Percentiles rank a stretch among this genome's conserved stretches.
These are phyloP conservation scores for Therioaphis trifolii DNA, from an alignment of 2,888 invertebrate species.

Conservation along the genomic window DNA sequence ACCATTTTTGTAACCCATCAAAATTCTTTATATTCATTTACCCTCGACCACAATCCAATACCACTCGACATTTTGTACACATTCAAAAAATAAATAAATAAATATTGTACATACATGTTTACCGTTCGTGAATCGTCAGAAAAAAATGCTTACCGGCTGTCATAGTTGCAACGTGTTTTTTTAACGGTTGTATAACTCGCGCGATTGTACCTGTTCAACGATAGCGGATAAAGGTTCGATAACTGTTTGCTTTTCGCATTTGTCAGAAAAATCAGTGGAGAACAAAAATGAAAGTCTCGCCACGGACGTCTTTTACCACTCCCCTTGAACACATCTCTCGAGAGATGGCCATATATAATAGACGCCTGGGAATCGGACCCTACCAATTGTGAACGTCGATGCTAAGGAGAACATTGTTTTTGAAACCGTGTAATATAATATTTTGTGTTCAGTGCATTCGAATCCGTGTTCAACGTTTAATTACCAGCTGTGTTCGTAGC, in stretches of 20 bases:
- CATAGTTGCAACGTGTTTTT: background rate
- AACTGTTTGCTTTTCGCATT: conserved; percentile 9
- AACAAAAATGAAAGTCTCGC: conserved; percentile 50
- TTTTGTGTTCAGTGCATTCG: background rate
- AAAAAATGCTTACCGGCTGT: background rate
- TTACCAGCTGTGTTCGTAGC: background rate
- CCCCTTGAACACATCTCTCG: conserved; percentile 1
- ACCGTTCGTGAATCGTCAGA: background rate
- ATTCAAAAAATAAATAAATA: no score
- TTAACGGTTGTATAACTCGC: background rate
- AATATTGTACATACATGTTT: no score
- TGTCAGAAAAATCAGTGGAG: conserved; percentile 14
- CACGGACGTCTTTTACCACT: conserved; percentile 40
- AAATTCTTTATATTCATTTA: no score
- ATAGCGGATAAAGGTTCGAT: conserved; percentile 7
- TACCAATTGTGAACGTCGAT: conserved; percentile 53
- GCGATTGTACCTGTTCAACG: background rate
- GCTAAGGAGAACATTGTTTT: conserved; percentile 39
- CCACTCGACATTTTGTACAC: no score
- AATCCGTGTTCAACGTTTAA: background rate
- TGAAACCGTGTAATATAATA: background rate
- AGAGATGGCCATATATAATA: conserved; percentile 48
- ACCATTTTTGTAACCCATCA: no score
- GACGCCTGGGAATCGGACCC: conserved; percentile 15
- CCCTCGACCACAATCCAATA: no score